A percentile compares a stretch with the other conserved stretches of the same genome.
These are phyloP conservation scores for Ictalurus furcatus DNA, from an alignment of 2,113 vertebrate genomes.

Conservation along the genomic window DNA sequence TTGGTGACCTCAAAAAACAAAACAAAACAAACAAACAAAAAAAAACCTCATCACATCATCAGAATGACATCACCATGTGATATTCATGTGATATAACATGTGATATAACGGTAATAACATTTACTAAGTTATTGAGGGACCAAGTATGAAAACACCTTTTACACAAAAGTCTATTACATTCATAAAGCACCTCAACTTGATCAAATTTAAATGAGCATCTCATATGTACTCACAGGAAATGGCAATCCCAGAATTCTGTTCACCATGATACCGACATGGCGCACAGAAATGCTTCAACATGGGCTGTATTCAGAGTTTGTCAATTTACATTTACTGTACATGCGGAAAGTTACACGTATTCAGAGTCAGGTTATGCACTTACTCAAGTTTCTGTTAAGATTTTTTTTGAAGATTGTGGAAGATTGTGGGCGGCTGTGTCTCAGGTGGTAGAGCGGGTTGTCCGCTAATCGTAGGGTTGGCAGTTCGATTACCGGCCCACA, in stretches of 20 bases:
- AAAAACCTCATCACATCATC: background rate
- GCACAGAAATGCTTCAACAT: too few species aligned
- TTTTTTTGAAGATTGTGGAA: too few species aligned
- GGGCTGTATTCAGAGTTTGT: background rate
- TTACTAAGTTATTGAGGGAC: background rate
- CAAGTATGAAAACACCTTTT: background rate
- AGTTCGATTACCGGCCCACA: too few species aligned
- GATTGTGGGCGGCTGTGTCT: too few species aligned
- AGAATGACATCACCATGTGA: background rate
- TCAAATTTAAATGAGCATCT: background rate
- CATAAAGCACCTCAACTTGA: background rate
- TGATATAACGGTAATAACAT: background rate
- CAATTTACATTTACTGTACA: background rate
- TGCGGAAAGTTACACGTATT: background rate
- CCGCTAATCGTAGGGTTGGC: too few species aligned
- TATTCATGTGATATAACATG: too few species aligned
- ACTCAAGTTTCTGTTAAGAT: too few species aligned
- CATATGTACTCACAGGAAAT: too few species aligned
- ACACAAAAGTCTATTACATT: background rate
- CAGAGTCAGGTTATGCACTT: background rate
- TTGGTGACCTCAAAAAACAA: background rate
- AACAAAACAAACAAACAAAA: background rate
- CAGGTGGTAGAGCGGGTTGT: too few species aligned
- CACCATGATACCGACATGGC: too few species aligned
- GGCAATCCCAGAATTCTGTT: background rate